Conservation (phyloP, 2,797 vertebrate species). For the Alcedo atthis region DNA sequence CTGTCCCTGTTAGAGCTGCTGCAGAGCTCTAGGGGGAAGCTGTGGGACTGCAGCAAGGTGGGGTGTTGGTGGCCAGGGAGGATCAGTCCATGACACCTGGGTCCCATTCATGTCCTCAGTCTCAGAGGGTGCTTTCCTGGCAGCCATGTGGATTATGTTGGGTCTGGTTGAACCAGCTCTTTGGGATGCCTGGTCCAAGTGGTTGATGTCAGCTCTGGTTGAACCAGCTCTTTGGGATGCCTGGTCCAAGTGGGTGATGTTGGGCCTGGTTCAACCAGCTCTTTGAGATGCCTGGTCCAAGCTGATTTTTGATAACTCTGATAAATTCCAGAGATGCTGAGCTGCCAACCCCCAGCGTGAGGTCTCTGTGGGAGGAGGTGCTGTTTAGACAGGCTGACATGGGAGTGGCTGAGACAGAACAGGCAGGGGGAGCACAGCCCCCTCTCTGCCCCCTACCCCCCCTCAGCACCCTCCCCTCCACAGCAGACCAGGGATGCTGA, state of each 20-base stretch:
- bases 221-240: background rate
- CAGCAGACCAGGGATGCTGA: background rate
- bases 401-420: background rate
- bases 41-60: background rate
- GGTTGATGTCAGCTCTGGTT: background rate
- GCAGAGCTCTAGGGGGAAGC: background rate
- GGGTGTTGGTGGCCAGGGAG: background rate
- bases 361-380: slow-evolving; percentile 10
- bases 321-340: background rate
- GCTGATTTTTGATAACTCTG: background rate
- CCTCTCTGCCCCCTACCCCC: background rate
- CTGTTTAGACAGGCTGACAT: slow-evolving; percentile 43
- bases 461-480: background rate
- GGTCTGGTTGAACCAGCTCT: background rate
- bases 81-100: background rate
- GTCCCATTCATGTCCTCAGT: background rate
- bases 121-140: background rate
- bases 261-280: background rate
- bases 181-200: background rate
- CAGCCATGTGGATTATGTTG: background rate
- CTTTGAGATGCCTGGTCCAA: background rate
- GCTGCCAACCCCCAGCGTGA: rapidly evolving
- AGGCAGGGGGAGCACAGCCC: background rate
- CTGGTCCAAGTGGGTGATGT: background rate
- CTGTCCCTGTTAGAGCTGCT: background rate